Conservation (phyloP, 2,113 vertebrate species). For the Ceyx melanurus region DNA sequence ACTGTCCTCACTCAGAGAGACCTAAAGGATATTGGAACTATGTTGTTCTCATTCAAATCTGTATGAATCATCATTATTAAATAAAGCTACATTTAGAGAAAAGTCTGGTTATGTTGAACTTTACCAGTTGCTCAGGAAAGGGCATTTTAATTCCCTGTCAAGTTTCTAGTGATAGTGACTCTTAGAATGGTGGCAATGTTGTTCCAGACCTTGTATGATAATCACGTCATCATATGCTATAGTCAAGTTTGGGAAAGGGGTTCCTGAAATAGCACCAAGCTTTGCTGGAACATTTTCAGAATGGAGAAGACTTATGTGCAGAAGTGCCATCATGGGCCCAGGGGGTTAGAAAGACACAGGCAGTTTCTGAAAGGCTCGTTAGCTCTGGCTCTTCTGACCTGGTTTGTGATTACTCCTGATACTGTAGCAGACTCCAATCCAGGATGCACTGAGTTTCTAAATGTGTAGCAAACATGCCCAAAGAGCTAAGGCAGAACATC, state of each 20-base stretch:
- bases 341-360: neutral
- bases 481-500: neutral
- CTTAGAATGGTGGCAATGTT: neutral
- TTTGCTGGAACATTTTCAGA: neutral
- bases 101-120: neutral
- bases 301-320: neutral
- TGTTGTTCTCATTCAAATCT: neutral
- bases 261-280: neutral
- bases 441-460: neutral
- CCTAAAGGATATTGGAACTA: neutral
- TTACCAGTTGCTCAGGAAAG: neutral
- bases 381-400: neutral
- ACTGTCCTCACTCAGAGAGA: neutral
- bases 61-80: neutral
- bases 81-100: neutral
- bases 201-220: neutral
- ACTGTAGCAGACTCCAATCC: neutral
- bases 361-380: neutral
- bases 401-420: neutral
- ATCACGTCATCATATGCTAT: neutral
- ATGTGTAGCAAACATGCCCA: neutral
- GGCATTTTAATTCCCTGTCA: neutral
- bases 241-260: neutral
- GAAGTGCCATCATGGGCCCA: neutral
- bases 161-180: neutral